These are phyloP conservation scores for Triplophysa rosa DNA, from an alignment of 2,113 vertebrate species.

Conservation along the genomic window DNA sequence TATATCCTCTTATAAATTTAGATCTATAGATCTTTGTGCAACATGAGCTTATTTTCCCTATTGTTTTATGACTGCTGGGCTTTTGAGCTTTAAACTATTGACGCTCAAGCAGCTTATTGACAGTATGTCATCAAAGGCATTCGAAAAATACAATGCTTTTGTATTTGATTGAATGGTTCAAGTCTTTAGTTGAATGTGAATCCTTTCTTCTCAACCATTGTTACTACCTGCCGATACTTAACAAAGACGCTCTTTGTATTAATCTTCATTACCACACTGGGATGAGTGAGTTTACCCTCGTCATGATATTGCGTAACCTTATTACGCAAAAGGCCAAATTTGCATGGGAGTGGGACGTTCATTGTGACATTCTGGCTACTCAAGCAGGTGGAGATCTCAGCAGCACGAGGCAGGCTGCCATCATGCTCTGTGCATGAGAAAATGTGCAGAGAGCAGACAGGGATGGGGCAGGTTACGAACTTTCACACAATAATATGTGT, in stretches of 20 bases:
- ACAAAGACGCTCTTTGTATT: slow-evolving; percentile 37
- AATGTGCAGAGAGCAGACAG: slow-evolving; percentile 23
- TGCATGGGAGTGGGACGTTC: slow-evolving; percentile 18
- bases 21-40: not conserved
- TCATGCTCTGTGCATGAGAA: slow-evolving; percentile 2
- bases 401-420: slow-evolving; percentile 18
- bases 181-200: not conserved
- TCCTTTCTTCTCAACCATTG: slow-evolving; percentile 15
- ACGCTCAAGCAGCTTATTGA: not conserved
- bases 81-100: slow-evolving; percentile 11
- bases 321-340: slow-evolving; percentile 38
- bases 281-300: slow-evolving; percentile 14
- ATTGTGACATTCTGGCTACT: slow-evolving; percentile 30
- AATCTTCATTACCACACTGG: slow-evolving; percentile 17
- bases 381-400: slow-evolving; percentile 34
- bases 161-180: slow-evolving; percentile 14
- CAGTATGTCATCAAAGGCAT: slow-evolving; percentile 17
- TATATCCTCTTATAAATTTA: not conserved
- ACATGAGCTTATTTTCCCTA: not conserved
- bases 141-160: slow-evolving; percentile 17
- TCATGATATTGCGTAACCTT: slow-evolving; percentile 26
- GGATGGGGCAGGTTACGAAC: slow-evolving; percentile 4
- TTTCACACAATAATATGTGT: slow-evolving; percentile 2
- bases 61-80: not conserved
- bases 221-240: not conserved